Evolutionary conservation across 2,797 vertebrate species (phyloP), one percentile per base, ranked within the genome.

Genomic region (Catharus ustulatus): DNA sequence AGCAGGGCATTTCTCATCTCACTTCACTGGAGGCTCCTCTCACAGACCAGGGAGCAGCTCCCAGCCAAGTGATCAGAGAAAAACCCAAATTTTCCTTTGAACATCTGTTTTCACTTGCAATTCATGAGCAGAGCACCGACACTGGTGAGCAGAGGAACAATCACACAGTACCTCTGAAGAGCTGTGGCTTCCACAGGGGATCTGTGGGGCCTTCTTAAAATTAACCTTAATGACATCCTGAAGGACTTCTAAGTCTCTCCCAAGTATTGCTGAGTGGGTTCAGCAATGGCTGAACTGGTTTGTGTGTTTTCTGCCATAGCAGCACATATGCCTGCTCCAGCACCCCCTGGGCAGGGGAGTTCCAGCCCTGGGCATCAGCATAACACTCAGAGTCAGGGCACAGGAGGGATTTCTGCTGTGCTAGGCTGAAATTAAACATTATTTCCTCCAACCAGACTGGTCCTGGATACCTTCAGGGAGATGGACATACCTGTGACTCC

Each of bases 401-500:
- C 23, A 40, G 14, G 42, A 69, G 18, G 32, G 57, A 45, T 80
- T 93, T 59, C 59, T 91, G 57, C 66, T 48, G 16, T 3, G 23
- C 19, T 13, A 26, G 67, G 40, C 51, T 88, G 69, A 67, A 67
- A 40, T 74, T 1, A 67, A 93, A 71, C 20, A 23, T 4, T 15
- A 3, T 18, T 52, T 46, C 59, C 29, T 34, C 71, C 30, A 66
- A 43, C 4, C 42, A 57, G 13, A 23, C 2, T 55, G 57, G 24
- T 81, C 40, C 55, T 55, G 30, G 49, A 15, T 11, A 12, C 3
- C 54, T 57, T 5, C 49, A 78, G 42, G 69, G 32, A 61, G 27
- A 46, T 2, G 3, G 55, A 59, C 1, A 0, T 1, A 17, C 14
- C 51, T 51, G 16, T 11, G 34, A 34, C 14, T 45, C 30, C 46